phyloP scores from a whole-genome alignment of 2,888 invertebrate species.

The Aelia acuminata region DNA sequence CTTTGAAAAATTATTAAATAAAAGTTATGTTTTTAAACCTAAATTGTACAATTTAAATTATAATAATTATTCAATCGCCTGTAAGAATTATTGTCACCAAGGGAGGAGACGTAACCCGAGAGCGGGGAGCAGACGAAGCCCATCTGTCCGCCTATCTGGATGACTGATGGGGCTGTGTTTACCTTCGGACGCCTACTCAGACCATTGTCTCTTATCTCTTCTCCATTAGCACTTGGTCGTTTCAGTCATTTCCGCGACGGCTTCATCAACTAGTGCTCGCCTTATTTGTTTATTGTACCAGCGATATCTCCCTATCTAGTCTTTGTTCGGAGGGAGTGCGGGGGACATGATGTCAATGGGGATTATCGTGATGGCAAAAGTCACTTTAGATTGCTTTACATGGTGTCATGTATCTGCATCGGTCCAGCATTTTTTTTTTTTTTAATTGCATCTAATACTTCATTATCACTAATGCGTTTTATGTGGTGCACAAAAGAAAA shows the following conservation, averaged over 20 bases:
- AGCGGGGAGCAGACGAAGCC: neutral
- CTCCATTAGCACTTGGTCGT: slow-evolving; percentile 34
- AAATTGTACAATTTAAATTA: neutral
- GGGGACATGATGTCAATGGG: slow-evolving; percentile 12
- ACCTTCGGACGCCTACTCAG: slow-evolving; percentile 30
- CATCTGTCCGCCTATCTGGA: slow-evolving; percentile 42
- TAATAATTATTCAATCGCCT: neutral
- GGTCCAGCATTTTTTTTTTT: neutral
- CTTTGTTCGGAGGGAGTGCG: neutral
- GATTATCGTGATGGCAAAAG: slow-evolving; percentile 17
- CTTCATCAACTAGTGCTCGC: slow-evolving; percentile 36
- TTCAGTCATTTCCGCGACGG: slow-evolving; percentile 50
- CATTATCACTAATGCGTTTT: neutral
- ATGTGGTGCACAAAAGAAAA: too few relatives aligned
- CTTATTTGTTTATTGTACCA: slow-evolving; percentile 28
- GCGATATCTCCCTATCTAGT: neutral
- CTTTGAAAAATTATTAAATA: too few relatives aligned
- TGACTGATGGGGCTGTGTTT: slow-evolving; percentile 43
- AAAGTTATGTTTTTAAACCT: too few relatives aligned
- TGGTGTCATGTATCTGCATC: slow-evolving; percentile 12
- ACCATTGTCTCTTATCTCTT: slow-evolving; percentile 46
- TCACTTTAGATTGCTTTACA: neutral
- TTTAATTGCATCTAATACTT: neutral
- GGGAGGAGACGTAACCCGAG: neutral
- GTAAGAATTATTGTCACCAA: neutral